Evolutionary conservation across 2,888 invertebrate species (phyloP), one percentile per base, ranked within the genome.

Genomic region (Sarcophaga carnaria): DNA sequence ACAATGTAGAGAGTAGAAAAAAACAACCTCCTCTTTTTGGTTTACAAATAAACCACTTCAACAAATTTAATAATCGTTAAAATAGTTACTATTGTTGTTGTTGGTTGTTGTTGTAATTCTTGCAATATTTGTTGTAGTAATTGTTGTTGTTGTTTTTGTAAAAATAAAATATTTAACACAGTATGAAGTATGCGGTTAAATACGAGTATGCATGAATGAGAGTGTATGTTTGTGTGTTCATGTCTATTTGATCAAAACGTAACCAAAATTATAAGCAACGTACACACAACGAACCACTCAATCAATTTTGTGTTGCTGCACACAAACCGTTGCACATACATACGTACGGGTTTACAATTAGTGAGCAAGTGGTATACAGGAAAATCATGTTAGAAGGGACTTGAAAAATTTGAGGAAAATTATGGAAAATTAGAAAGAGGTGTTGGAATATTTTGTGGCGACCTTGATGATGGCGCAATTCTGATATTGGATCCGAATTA

Each of bases 281-380:
- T 45, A 49, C 54, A 37, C 69, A 62, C 62, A 78, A 75, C 70
- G 71, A 66, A 87, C 84, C 84, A 84, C 79, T 84, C 81, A 87
- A 84, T 87, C 84, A 87, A 87, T 83, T 78, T 86, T 80, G 22
- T 69, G 37, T 10, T 37, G 8, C 8, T 37, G 37, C 2, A 37
- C 37, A 37, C 37, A 37, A 37, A 3, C 0, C 37, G 0, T 37
- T 37, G 37, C 37, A 37, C 37, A 37, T 37, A 37, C 37, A 37
- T 37, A 37, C 37, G 37, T 37, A 37, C 37, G 37, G 37, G 37
- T 37, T 10, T 37, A 37, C 37, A 10, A 37, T 37, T 37, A 37
- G 37, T 37, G 3, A 8, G 8, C 8, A 10, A 10, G 10, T 37
- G 37, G 37, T 1, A 37, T 0, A 37, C 37, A 37, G 37, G 1